These are phyloP conservation scores for Syritta pipiens DNA, from an alignment of 2,888 invertebrate genomes.

Conservation along the genomic window DNA sequence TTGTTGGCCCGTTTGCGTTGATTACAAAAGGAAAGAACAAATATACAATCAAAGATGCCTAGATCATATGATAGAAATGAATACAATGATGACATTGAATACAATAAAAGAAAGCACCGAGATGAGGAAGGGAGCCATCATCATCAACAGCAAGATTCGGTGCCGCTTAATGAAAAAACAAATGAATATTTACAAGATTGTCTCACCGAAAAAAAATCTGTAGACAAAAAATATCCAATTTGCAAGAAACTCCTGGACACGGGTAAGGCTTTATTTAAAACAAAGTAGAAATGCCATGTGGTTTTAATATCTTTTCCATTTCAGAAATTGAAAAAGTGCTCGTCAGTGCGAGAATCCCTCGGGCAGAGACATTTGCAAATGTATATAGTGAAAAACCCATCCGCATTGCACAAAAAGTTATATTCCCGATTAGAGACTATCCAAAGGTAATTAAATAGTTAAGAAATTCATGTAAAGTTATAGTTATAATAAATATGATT, in stretches of 20 bases:
- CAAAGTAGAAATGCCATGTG: neutral
- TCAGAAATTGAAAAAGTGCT: conserved; percentile 85
- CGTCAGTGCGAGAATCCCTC: conserved; percentile 86
- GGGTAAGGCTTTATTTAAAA: conserved; percentile 80
- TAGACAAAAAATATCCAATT: conserved; percentile 85
- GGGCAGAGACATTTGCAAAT: conserved; percentile 77
- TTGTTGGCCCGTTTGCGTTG: too few species aligned
- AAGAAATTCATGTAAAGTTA: neutral
- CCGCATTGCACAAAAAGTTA: conserved; percentile 77
- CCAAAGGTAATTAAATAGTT: conserved; percentile 71
- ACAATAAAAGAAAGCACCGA: conserved; percentile 77
- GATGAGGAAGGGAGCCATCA: conserved; percentile 73
- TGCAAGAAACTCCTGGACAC: conserved; percentile 86
- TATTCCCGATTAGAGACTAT: conserved; percentile 78
- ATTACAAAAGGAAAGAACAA: neutral
- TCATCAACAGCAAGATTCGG: conserved; percentile 73
- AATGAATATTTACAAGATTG: conserved; percentile 88
- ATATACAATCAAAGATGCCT: conserved; percentile 73
- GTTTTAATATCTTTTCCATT: neutral
- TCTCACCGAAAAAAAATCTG: conserved; percentile 84
- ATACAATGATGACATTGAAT: conserved; percentile 77
- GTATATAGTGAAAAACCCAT: conserved; percentile 78
- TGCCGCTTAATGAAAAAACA: conserved; percentile 84
- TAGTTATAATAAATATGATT: conserved; percentile 68
- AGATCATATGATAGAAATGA: conserved; percentile 77